Base-by-base conservation (phyloP, 1,140 invertebrate genomes). In the Scaptomyza hsui region DNA sequence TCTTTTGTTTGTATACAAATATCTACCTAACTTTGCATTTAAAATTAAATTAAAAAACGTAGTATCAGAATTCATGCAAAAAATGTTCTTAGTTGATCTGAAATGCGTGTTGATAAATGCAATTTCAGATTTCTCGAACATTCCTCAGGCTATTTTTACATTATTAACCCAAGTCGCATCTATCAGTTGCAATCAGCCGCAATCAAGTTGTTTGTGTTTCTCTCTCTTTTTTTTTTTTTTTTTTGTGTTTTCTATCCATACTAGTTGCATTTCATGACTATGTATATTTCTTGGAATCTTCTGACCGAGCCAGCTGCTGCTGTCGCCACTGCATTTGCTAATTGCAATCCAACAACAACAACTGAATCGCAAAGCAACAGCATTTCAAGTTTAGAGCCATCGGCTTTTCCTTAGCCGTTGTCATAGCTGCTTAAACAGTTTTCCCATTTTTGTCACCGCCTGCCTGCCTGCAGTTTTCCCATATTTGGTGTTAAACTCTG, bases 261-360 rank as follows among this genome's bases (percentile, higher is more conserved):
- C 67, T 35, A 65, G 55, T 59, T 48, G 55, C 55, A 67, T 72
- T 65, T 51, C 68, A 72, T 72, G 72, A 55, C 72, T 63, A 75
- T n/a, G n/a, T n/a, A n/a, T n/a, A n/a, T 75, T 72, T 72, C 72
- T 75, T 45, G 72, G 68, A 65, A 72, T 65, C 37, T 51, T 51
- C 47, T 47, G 35, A 18, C 42, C 29, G 48, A 45, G 47, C 51
- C 29, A 47, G 47, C 45, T 51, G 48, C 41, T 45, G 18, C 48
- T 37, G 32, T 12, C 41, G 16, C 26, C 29, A n/a, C 29, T 60
- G 56, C 3, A 35, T 48, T 69, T 63, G 73, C 73, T 76, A 76
- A 76, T 73, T 76, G 68, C 70, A 62, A 61, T 53, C 37, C 62
- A 55, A 48, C 44, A 56, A 55, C 71, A 45, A 47, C 53, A 5